A percentile compares a stretch with the other conserved stretches of the same genome.
Conservation (phyloP, 2,797 vertebrate species). For the Momotus momota region DNA sequence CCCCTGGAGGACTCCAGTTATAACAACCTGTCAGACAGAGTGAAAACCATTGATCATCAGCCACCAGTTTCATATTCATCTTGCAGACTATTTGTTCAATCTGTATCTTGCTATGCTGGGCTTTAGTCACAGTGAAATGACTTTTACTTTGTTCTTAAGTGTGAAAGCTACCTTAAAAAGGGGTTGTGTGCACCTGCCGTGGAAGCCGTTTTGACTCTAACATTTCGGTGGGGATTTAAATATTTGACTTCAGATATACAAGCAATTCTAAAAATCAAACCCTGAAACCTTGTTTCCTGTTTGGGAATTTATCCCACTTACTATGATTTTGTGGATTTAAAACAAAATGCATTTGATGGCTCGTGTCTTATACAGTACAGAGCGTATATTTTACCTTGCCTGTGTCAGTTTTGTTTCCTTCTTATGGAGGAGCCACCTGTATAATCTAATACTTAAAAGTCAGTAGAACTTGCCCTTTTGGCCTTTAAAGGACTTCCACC, state of each 20-base stretch:
- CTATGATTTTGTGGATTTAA: neutral
- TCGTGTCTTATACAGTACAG: neutral
- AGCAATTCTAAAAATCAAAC: neutral
- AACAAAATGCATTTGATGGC: neutral
- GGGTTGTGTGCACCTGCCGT: neutral
- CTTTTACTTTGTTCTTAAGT: neutral
- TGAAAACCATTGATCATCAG: neutral
- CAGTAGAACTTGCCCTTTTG: neutral
- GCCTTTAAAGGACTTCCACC: neutral
- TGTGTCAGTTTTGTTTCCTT: neutral
- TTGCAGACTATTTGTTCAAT: neutral
- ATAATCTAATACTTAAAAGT: neutral
- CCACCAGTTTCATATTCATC: neutral
- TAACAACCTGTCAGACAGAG: neutral
- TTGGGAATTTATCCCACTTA: neutral
- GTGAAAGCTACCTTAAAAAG: neutral
- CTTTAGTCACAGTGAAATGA: neutral
- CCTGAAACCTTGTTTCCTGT: neutral
- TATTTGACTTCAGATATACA: neutral
- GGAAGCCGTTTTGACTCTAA: neutral
- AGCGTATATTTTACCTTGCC: neutral
- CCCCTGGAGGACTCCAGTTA: rapidly evolving
- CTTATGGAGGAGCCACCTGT: neutral
- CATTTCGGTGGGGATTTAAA: neutral
- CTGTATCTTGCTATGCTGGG: neutral